Evolutionary conservation across 2,797 vertebrate genomes (phyloP), one percentile per base, ranked within the genome.

Genomic region (Pangasius mekongensis): DNA sequence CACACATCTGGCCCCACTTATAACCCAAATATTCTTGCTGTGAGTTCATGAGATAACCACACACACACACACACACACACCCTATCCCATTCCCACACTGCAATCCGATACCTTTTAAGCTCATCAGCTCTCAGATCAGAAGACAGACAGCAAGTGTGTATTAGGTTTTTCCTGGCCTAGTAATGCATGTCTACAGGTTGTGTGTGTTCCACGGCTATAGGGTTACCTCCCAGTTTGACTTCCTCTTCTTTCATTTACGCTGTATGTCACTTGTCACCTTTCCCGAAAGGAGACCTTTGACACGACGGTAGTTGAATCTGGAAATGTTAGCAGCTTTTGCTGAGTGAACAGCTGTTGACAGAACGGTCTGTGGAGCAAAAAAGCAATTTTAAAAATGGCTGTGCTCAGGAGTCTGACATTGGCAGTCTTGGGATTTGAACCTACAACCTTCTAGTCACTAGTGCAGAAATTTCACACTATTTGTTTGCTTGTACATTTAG

Each of bases 201-300:
- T n/a, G 20, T 22, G 58, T 71, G 85, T 86, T 88, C 86, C 87
- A 90, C 85, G 88, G 74, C 66, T 89, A 85, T 86, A 82, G 73
- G 60, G 54, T 90, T 87, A 89, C 85, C 27, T 4, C 78, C 82
- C n/a, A 49, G 33, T 69, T 88, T 60, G 82, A 84, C 47, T 86
- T 88, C 62, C 52, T 80, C 49, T 71, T 81, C 76, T 84, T 86
- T 85, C 86, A 86, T 83, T 88, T 71, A 67, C 33, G 36, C 84
- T 58, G 27, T 33, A 39, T 22, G 76, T 87, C 60, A 7, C 74
- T 87, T 73, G 60, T 90, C 84, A 82, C 87, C 74, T 69, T 85
- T 76, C 56, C 56, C 7, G 73, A 43, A 69, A 82, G 60, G 66
- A 5, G 88, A 87, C 73, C 83, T 87, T 49, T 39, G 30, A 43